Conservation (phyloP, 2,113 vertebrate genomes). For the Synodontis membranacea region DNA sequence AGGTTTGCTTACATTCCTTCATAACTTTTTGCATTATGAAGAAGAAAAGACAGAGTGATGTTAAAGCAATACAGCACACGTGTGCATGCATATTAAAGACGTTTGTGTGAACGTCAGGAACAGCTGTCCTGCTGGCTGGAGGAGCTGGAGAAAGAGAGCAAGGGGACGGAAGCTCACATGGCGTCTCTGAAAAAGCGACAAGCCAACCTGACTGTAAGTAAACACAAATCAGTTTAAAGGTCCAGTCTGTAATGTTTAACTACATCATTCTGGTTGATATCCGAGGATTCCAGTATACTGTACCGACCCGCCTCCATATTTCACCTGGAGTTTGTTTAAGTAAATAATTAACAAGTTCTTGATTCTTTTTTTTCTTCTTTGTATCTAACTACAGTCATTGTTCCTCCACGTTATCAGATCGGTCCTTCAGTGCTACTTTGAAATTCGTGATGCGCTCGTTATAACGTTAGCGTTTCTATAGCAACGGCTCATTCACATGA, state of each 20-base stretch:
- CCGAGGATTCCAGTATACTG: too few relatives aligned
- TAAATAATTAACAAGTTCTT: neutral
- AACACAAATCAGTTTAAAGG: neutral
- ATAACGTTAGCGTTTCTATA: too few relatives aligned
- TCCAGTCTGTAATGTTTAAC: neutral
- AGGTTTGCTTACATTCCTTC: neutral
- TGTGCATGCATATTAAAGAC: neutral
- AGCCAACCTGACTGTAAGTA: constrained; percentile 68
- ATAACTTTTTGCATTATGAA: neutral
- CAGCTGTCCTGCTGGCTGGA: constrained; percentile 62
- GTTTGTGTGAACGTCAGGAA: constrained; percentile 57
- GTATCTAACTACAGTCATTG: too few relatives aligned
- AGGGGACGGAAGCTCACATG: constrained; percentile 66
- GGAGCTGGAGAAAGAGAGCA: constrained; percentile 64
- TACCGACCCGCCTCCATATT: neutral
- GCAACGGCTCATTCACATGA: too few relatives aligned
- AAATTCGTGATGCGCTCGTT: too few relatives aligned
- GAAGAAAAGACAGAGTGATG: neutral
- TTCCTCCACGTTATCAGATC: too few relatives aligned
- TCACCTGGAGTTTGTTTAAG: neutral
- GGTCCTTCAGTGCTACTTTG: too few relatives aligned
- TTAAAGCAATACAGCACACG: neutral
- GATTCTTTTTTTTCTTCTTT: too few relatives aligned
- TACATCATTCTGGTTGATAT: neutral
- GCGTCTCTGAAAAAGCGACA: constrained; percentile 74